Conservation (phyloP, 2,888 invertebrate species). For the Drosophila demipolita region DNA sequence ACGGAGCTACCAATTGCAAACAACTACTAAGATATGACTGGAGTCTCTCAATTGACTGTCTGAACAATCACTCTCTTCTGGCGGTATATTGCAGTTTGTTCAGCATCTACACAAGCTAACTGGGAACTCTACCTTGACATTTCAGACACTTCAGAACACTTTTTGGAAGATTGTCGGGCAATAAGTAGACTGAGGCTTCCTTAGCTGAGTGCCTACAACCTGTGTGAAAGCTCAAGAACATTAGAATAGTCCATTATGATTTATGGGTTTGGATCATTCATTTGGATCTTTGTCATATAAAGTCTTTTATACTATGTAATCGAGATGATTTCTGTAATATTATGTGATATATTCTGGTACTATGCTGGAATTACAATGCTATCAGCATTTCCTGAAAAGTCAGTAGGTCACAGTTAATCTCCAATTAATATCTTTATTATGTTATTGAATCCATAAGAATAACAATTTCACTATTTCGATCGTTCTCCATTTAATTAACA, state of each 20-base stretch:
- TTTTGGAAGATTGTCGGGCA: not conserved
- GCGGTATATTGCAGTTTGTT: not conserved
- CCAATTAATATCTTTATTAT: not conserved
- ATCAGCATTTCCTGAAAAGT: not conserved
- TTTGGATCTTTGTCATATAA: not conserved
- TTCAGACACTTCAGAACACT: not conserved
- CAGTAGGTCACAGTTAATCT: not conserved
- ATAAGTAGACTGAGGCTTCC: not conserved
- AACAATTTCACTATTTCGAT: not conserved
- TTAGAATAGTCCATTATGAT: not conserved
- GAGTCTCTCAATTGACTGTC: not conserved
- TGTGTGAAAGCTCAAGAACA: not conserved
- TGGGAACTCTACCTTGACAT: too few relatives aligned
- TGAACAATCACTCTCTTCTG: not conserved
- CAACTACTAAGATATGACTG: not conserved
- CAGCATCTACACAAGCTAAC: not conserved
- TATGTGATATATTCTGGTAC: not conserved
- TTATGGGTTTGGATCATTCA: slow-evolving; percentile 13
- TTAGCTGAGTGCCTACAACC: not conserved
- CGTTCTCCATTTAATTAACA: not conserved
- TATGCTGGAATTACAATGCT: not conserved
- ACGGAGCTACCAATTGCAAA: not conserved
- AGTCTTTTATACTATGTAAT: not conserved
- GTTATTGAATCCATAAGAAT: too few relatives aligned
- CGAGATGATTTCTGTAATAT: not conserved